phyloP scores from a whole-genome alignment of 1,140 invertebrate species.

The Coenobita brevimanus region DNA sequence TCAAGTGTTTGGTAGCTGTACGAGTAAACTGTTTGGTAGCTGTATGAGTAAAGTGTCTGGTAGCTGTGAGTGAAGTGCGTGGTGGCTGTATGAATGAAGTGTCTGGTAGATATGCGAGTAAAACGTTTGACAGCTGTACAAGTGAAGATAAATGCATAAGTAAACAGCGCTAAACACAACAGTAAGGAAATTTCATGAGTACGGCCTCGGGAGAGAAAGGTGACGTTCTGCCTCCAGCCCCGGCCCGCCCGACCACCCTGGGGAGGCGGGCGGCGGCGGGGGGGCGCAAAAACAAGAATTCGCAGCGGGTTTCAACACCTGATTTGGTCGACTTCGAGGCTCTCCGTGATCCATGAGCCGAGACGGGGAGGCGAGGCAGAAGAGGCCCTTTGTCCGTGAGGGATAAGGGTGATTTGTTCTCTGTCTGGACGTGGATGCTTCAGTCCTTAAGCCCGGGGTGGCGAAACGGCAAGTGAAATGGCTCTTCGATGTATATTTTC shows the following conservation, averaged over 20 bases:
- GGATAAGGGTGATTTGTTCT: not conserved
- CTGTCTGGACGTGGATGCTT: not conserved
- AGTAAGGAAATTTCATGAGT: too few relatives aligned
- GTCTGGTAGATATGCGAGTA: too few relatives aligned
- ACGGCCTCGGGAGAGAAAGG: too few relatives aligned
- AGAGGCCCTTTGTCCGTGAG: not conserved
- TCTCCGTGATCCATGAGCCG: conserved; percentile 8
- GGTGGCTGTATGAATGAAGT: too few relatives aligned
- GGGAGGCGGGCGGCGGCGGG: conserved; percentile 14
- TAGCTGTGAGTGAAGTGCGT: too few relatives aligned
- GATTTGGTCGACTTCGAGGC: conserved; percentile 29
- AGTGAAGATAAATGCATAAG: too few relatives aligned
- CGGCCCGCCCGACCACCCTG: conserved; percentile 22
- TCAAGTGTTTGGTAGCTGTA: too few relatives aligned
- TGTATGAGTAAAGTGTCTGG: too few relatives aligned
- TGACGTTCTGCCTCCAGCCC: not conserved
- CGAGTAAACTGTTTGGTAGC: too few relatives aligned
- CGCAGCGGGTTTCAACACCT: conserved; percentile 58
- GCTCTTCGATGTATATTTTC: conserved; percentile 41
- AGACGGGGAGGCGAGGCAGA: not conserved
- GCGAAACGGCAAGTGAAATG: conserved; percentile 44
- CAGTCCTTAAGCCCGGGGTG: not conserved
- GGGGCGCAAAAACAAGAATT: conserved; percentile 43
- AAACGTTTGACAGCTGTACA: too few relatives aligned
- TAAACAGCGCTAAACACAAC: too few relatives aligned